A percentile compares a stretch with the other conserved stretches of the same genome.
phyloP scores from a whole-genome alignment of 2,113 vertebrate species.

The Prunella fulvescens region DNA sequence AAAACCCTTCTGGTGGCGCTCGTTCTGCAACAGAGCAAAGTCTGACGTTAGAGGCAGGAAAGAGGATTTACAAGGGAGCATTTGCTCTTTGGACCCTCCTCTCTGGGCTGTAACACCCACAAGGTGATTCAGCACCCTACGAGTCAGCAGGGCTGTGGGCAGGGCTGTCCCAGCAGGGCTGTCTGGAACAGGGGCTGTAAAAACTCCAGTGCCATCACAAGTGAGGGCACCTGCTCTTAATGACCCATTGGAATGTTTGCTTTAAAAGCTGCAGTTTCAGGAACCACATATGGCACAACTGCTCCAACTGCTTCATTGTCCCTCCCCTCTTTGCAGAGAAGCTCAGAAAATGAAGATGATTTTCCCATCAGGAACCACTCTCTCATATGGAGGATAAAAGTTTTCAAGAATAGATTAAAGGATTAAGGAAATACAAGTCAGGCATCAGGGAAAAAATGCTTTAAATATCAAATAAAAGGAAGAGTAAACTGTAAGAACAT shows the following conservation, averaged over 20 bases:
- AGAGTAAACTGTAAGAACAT: neutral
- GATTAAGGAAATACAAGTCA: neutral
- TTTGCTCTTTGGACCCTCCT: neutral
- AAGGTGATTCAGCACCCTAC: rapidly evolving
- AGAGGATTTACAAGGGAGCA: neutral
- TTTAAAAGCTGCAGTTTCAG: neutral
- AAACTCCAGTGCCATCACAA: neutral
- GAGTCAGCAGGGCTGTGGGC: neutral
- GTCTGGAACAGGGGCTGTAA: neutral
- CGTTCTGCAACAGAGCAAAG: neutral
- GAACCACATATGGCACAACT: neutral
- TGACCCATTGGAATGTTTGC: neutral
- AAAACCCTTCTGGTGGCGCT: neutral
- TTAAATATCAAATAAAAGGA: neutral
- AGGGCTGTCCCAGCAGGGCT: neutral
- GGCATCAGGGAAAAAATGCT: neutral
- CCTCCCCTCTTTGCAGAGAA: neutral
- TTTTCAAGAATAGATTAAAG: neutral
- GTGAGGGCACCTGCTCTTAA: neutral
- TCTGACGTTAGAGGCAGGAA: neutral
- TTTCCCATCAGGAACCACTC: neutral
- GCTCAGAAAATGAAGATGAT: neutral
- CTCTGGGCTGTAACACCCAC: neutral
- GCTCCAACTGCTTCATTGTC: neutral
- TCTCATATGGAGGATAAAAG: neutral